Evolutionary conservation across 2,888 invertebrate genomes (phyloP).

Genomic region (Arge pagana): DNA sequence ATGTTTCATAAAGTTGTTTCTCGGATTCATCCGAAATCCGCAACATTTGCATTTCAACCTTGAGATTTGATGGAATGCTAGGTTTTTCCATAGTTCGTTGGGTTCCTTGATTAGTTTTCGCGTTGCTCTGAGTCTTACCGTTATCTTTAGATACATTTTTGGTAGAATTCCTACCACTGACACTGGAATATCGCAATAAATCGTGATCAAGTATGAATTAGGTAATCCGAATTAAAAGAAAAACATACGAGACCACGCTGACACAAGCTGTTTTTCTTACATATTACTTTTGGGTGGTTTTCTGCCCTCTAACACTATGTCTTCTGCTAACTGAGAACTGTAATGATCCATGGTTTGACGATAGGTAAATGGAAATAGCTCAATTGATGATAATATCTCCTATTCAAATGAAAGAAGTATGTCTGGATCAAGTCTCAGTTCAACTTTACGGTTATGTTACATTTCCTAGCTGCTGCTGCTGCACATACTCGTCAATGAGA

Average conservation of each 20-base stretch:
- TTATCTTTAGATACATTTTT: conserved; percentile 11
- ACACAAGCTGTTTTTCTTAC: conserved; percentile 23
- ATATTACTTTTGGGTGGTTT: conserved; percentile 27
- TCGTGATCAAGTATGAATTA: conserved; percentile 19
- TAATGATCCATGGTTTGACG: conserved; percentile 41
- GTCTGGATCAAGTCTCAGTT: not conserved
- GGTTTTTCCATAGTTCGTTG: conserved; percentile 3
- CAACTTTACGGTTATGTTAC: not conserved
- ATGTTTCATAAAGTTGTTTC: conserved; percentile 73
- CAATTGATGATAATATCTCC: not conserved
- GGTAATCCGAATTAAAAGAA: conserved; percentile 18
- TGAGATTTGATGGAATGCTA: conserved; percentile 53
- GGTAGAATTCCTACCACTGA: conserved; percentile 18
- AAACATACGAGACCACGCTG: conserved; percentile 6
- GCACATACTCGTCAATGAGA: too few relatives aligned
- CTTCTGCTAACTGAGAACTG: conserved; percentile 45
- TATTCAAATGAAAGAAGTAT: not conserved
- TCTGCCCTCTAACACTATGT: conserved; percentile 38
- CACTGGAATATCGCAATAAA: conserved; percentile 4
- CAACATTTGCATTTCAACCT: conserved; percentile 77
- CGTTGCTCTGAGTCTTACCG: conserved; percentile 7
- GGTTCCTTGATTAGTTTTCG: not conserved
- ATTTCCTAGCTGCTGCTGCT: too few relatives aligned
- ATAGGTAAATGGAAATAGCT: not conserved
- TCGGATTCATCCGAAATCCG: conserved; percentile 72